Evolutionary conservation across 2,888 invertebrate species (phyloP), one percentile per base, ranked within the genome.

Genomic region (Trissolcus brochymenae): DNA sequence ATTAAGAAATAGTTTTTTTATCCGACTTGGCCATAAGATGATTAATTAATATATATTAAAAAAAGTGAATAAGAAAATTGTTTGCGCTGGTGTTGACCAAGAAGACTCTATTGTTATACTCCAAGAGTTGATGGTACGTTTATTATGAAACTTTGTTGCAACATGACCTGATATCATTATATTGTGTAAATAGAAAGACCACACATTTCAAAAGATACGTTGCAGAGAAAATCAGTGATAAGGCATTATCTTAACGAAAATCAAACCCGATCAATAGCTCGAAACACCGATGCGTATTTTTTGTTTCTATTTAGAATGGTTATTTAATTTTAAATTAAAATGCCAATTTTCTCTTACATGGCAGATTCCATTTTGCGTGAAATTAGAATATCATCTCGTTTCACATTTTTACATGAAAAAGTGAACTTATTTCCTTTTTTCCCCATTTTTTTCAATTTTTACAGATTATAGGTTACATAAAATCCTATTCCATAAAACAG

Each of bases 81-180:
- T 7, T n/a, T 35, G 35, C 35, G 1, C 35, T 9, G 35, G 11
- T 35, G 9, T 35, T 35, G 56, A 19, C 14, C 43, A n/a, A 13
- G 29, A 6, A n/a, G 35, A 35, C 50, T 56, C 40, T 21, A 65
- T 65, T 65, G 54, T 65, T 55, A 46, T 56, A 25, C 51, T 14
- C 7, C 41, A 21, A 50, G 66, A 66, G 51, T 57, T 66, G 56
- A 50, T 57, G 41, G 40, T 66, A 51, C 57, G 66, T 57, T 66
- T 51, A 66, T 66, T 66, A 66, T 66, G 46, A 66, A 66, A 66
- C 57, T 66, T 57, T 51, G 66, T 49, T 16, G 57, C 40, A 66
- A 67, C 59, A 67, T 53, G 51, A 59, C 41, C 57, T 43, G 43
- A 59, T 60, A 60, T 59, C 57, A 66, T 67, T 65, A 56, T 56